Evolutionary conservation across 2,797 vertebrate genomes (phyloP).

Genomic region (Loris lydekkerianus): DNA sequence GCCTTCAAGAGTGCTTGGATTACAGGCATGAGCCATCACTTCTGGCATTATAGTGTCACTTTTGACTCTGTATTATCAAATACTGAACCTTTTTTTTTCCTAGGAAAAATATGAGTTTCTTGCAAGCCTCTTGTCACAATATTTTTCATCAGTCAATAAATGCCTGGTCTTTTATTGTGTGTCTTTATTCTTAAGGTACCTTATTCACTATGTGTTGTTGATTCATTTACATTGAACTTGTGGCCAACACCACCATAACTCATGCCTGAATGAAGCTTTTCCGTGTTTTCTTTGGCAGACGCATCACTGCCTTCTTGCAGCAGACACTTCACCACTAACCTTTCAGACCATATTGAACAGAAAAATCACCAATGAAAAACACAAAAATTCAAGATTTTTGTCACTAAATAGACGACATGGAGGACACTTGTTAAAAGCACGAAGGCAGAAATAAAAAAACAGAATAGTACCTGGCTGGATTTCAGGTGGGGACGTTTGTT

Average conservation of each 20-base stretch:
- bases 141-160: not conserved
- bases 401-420: too few relatives aligned
- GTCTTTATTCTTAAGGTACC: not conserved
- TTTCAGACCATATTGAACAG: not conserved
- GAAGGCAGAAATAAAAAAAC: not conserved
- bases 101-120: not conserved
- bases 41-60: not conserved
- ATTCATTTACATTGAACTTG: not conserved
- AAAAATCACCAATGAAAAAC: not conserved
- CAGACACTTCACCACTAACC: not conserved
- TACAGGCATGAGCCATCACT: too few relatives aligned
- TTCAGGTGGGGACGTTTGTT: not conserved
- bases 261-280: not conserved
- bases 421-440: not conserved
- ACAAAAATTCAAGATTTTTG: not conserved
- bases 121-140: too few relatives aligned
- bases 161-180: not conserved
- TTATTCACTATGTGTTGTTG: not conserved
- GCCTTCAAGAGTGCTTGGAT: too few relatives aligned
- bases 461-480: not conserved
- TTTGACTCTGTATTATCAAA: not conserved
- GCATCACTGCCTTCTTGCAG: not conserved
- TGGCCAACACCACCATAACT: not conserved
- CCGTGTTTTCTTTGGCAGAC: not conserved
- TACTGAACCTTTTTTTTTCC: not conserved